phyloP scores from a whole-genome alignment of 2,888 invertebrate species.

The Anarsia innoxiella region DNA sequence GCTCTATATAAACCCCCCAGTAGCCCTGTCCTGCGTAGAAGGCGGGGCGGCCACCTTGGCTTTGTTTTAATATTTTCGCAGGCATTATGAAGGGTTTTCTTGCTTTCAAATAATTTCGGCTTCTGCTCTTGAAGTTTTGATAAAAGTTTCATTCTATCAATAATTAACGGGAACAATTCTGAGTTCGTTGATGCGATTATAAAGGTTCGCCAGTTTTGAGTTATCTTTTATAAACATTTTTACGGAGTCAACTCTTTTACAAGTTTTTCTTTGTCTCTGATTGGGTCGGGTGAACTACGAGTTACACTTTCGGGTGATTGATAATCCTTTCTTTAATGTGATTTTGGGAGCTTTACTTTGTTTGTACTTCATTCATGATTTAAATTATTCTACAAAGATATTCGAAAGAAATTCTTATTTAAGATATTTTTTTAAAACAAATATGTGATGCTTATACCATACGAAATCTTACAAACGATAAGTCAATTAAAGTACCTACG shows the following conservation, averaged over 20 bases:
- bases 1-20: constrained; percentile 37
- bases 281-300: constrained; percentile 40
- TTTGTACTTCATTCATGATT: too few species aligned
- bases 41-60: constrained; percentile 69
- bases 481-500: too few species aligned
- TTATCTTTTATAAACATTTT: constrained; percentile 56
- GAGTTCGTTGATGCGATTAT: constrained; percentile 68
- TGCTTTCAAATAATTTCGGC: constrained; percentile 74
- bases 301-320: too few species aligned
- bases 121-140: constrained; percentile 74
- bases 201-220: constrained; percentile 53
- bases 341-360: too few species aligned
- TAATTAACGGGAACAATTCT: constrained; percentile 71
- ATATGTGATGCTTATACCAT: too few species aligned
- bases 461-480: too few species aligned
- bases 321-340: too few species aligned
- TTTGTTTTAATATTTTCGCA: constrained; percentile 76
- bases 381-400: too few species aligned
- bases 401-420: too few species aligned
- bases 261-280: constrained; percentile 41
- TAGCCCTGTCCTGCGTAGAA: constrained; percentile 46
- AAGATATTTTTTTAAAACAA: too few species aligned
- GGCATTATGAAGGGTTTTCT: constrained; percentile 74
- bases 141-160: constrained; percentile 76
- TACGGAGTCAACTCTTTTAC: constrained; percentile 15